Evolutionary conservation across 2,113 vertebrate species (phyloP).

Genomic region (Larimichthys crocea): DNA sequence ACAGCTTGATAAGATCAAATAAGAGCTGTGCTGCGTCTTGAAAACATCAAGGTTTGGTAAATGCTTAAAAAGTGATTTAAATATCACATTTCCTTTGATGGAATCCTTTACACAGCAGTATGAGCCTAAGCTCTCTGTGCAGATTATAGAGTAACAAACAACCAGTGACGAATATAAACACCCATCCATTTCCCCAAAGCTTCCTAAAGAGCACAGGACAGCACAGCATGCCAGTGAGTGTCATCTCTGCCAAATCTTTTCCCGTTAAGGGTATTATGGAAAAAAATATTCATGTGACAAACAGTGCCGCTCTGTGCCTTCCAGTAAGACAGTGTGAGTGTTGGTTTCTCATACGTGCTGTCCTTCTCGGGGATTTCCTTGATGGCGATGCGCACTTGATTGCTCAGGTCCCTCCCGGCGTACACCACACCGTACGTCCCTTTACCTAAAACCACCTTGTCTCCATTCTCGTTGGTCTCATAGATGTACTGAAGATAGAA

Average conservation of each 20-base stretch:
- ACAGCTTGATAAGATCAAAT: background rate
- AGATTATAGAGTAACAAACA: slow-evolving; percentile 19
- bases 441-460: slow-evolving; percentile 90
- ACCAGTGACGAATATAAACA: slow-evolving; percentile 44
- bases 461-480: slow-evolving; percentile 86
- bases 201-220: background rate
- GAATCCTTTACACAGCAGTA: background rate
- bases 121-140: background rate
- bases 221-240: background rate
- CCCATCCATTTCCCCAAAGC: slow-evolving; percentile 2
- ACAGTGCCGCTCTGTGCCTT: background rate
- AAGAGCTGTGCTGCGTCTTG: background rate
- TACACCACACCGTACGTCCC: slow-evolving; percentile 94
- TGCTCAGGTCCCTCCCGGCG: slow-evolving; percentile 90
- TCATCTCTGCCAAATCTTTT: slow-evolving; percentile 32
- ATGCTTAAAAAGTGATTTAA: background rate
- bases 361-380: slow-evolving; percentile 95
- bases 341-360: slow-evolving; percentile 84
- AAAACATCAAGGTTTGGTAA: background rate
- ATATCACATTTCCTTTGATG: background rate
- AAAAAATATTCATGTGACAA: slow-evolving; percentile 27
- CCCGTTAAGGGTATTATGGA: slow-evolving; percentile 8
- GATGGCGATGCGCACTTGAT: slow-evolving; percentile 93
- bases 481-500: slow-evolving; percentile 85
- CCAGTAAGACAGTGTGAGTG: background rate